Percentiles rank a stretch among this genome's conserved stretches.
These are phyloP conservation scores for Solenopsis invicta DNA, from an alignment of 1,140 invertebrate species.

Conservation along the genomic window DNA sequence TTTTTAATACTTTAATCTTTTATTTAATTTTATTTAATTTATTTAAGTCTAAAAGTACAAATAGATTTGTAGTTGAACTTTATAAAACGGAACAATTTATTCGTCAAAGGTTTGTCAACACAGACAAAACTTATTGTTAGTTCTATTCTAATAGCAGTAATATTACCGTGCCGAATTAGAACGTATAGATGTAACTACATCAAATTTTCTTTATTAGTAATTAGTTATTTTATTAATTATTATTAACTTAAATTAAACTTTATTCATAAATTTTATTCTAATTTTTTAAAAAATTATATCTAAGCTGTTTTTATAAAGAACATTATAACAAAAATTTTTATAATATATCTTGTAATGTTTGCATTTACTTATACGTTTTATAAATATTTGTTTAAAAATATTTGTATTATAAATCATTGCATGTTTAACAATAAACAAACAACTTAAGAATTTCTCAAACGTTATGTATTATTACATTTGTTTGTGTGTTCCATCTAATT, in stretches of 20 bases:
- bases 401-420: not conserved
- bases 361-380: no score
- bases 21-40: conserved; percentile 11
- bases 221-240: not conserved
- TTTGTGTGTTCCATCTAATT: not conserved
- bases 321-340: not conserved
- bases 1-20: not conserved
- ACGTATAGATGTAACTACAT: not conserved
- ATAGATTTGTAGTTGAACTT: not conserved
- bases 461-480: no score
- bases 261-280: not conserved
- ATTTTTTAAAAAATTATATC: not conserved
- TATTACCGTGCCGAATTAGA: not conserved
- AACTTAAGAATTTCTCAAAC: not conserved
- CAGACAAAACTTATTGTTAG: not conserved
- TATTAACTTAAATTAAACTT: not conserved
- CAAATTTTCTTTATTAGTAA: not conserved
- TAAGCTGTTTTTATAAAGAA: not conserved
- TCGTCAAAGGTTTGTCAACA: not conserved
- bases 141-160: not conserved
- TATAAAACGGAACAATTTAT: not conserved
- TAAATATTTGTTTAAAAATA: not conserved
- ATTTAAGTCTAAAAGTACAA: not conserved
- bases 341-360: not conserved
- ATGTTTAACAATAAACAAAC: not conserved